Evolutionary conservation across 2,797 vertebrate genomes (phyloP), one percentile per base, ranked within the genome.

Genomic region (Echiichthys vipera): DNA sequence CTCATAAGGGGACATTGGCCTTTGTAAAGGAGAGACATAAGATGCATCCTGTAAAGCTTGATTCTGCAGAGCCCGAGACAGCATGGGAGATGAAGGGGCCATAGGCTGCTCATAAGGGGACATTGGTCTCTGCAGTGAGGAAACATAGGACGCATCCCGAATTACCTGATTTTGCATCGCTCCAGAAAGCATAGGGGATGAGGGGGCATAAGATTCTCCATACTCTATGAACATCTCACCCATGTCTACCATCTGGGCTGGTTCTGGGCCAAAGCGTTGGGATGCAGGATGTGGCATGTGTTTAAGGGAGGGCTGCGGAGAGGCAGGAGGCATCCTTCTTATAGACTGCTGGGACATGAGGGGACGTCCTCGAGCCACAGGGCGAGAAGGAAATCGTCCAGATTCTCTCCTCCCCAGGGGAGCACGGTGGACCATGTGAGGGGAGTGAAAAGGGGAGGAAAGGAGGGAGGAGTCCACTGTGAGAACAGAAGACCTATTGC

Each of bases 401-500:
- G 91, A 93, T 43, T 93, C 87, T 70, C 83, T 91, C 24, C 91
- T 89, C 4, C 77, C 25, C 1, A 85, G 37, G 3, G 92, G 88
- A 37, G 56, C 63, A 40, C 84, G 89, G 12, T 92, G 91, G 32
- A 80, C 22, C 82, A 91, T 84, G 27, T 81, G 87, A 79, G 94
- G 93, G 13, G 92, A 91, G 36, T 92, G 88, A 29, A 91, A 91
- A 66, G 91, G 91, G 24, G 92, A 94, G 4, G 88, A 90, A 12
- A 71, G 65, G 11, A 88, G 82, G 8, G 88, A 89, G 25, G 91
- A 92, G 47, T 93, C 91, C 25, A 91, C 73, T 12, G 91, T 92
- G 30, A 92, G 91, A 81, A 92, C 91, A 57, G 93, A 94, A 17
- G 94, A 94, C 56, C 91, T 90, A 71, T 91, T 95, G 75, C 93